phyloP scores from a whole-genome alignment of 2,113 vertebrate genomes.

The Panthera leo region DNA sequence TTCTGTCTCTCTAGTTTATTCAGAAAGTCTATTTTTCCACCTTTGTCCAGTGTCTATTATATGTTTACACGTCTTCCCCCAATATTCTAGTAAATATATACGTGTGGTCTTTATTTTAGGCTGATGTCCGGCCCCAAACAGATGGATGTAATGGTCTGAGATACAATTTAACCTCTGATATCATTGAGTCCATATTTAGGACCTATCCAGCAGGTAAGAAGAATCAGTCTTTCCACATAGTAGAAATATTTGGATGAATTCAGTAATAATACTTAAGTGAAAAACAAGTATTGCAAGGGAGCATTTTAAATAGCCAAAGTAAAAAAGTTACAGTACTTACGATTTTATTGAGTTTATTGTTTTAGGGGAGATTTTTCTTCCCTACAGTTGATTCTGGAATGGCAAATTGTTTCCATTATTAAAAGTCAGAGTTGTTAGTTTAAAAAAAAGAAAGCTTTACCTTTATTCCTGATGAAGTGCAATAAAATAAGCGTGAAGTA shows the following conservation, averaged over 20 bases:
- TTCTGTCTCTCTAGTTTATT: neutral
- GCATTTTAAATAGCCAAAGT: slow-evolving; percentile 78
- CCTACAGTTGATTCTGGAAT: slow-evolving; percentile 85
- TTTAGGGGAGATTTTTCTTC: slow-evolving; percentile 85
- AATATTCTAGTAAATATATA: neutral
- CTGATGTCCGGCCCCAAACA: slow-evolving; percentile 97
- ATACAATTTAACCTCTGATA: slow-evolving; percentile 98
- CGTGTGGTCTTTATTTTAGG: slow-evolving; percentile 85
- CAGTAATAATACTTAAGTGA: neutral
- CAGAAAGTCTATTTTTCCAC: slow-evolving; percentile 30
- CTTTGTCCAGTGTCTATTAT: neutral
- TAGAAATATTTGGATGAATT: slow-evolving; percentile 43
- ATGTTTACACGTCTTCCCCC: neutral
- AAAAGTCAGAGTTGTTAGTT: slow-evolving; percentile 88
- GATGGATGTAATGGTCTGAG: slow-evolving; percentile 98
- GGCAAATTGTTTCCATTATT: slow-evolving; percentile 85
- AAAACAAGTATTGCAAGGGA: slow-evolving; percentile 62
- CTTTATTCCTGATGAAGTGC: slow-evolving; percentile 33
- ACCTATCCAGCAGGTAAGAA: slow-evolving; percentile 96
- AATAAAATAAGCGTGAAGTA: neutral
- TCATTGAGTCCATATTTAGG: slow-evolving; percentile 98
- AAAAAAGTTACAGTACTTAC: slow-evolving; percentile 87
- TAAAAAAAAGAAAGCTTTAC: neutral
- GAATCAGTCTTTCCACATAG: neutral
- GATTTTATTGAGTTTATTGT: slow-evolving; percentile 88